Conservation (phyloP, 2,113 vertebrate species). For the Cairina moschata region DNA sequence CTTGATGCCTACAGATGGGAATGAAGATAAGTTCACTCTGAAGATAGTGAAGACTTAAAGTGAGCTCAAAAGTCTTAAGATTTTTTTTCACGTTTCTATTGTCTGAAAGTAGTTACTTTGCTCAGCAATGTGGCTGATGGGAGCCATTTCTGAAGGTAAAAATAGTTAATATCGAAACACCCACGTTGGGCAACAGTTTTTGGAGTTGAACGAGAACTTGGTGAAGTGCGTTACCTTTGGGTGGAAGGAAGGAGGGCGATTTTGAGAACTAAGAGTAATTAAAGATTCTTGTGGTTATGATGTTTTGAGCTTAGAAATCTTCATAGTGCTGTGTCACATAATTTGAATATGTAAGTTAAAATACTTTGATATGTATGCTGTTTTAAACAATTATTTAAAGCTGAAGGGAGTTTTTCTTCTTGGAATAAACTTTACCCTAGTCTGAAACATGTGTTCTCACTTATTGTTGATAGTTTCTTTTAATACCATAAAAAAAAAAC, state of each 20-base stretch:
- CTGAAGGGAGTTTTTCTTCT: slow-evolving; percentile 40
- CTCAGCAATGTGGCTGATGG: background rate
- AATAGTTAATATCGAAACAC: background rate
- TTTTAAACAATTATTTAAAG: slow-evolving; percentile 34
- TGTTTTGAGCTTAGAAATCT: slow-evolving; percentile 34
- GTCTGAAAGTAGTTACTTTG: background rate
- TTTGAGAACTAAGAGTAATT: slow-evolving; percentile 6
- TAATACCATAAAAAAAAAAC: slow-evolving; percentile 18
- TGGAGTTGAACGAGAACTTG: background rate
- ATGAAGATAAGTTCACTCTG: slow-evolving; percentile 9
- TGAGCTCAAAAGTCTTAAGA: background rate
- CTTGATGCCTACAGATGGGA: background rate
- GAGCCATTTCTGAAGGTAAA: background rate
- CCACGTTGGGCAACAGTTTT: background rate
- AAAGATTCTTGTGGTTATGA: background rate
- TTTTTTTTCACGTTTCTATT: background rate
- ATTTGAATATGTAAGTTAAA: slow-evolving; percentile 22
- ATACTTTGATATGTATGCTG: background rate
- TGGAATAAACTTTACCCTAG: slow-evolving; percentile 44
- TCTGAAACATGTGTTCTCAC: slow-evolving; percentile 55
- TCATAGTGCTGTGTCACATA: background rate
- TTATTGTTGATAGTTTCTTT: slow-evolving; percentile 57
- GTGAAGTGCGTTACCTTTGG: background rate
- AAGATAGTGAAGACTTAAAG: background rate
- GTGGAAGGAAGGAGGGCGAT: background rate